phyloP scores from a whole-genome alignment of 2,113 vertebrate genomes.

The Chaetura pelagica region DNA sequence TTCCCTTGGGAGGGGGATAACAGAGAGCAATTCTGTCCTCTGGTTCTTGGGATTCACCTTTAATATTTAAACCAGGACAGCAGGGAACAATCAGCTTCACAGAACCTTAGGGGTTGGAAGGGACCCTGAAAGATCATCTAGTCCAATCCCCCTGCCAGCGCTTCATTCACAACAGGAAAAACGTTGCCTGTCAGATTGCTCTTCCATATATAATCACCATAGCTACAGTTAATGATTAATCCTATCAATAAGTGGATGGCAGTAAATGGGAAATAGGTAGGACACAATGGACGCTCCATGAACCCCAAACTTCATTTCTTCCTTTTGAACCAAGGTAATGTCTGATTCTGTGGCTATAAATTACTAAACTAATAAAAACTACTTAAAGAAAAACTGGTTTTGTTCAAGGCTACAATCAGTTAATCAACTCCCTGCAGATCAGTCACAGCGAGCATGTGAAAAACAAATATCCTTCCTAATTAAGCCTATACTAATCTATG shows the following conservation, averaged over 20 bases:
- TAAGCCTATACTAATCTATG: neutral
- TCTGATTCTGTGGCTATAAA: neutral
- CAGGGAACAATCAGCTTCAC: no score
- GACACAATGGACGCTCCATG: neutral
- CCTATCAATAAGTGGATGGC: fast-evolving
- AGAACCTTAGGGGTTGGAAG: no score
- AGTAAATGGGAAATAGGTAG: neutral
- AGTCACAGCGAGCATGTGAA: neutral
- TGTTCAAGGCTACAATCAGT: neutral
- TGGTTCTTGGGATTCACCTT: no score
- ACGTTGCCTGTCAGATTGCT: neutral
- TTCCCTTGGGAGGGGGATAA: no score
- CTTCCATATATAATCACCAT: neutral
- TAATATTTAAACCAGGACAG: no score
- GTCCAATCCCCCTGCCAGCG: no score
- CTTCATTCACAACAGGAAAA: neutral
- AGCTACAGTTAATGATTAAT: neutral
- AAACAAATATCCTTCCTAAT: neutral
- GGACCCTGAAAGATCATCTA: no score
- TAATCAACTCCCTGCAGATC: neutral
- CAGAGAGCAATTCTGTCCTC: no score
- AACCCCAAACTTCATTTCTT: neutral
- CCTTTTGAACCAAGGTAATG: neutral
- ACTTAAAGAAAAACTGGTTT: neutral
- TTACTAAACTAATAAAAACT: neutral